These are phyloP conservation scores for Pterocles orientalis DNA, from an alignment of 2,113 vertebrate species.

Conservation along the genomic window DNA sequence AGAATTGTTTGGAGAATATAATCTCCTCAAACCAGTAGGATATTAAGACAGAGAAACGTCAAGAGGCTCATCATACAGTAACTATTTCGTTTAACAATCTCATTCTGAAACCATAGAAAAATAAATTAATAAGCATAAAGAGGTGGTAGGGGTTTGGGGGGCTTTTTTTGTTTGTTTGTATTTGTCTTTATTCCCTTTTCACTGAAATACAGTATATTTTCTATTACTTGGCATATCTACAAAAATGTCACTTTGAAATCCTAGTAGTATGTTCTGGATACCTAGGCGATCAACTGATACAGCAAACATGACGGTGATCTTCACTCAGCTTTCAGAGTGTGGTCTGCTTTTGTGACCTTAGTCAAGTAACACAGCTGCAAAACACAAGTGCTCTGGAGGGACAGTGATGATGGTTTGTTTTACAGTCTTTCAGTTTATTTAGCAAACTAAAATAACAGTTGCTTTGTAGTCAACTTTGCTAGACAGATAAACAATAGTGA, in stretches of 20 bases:
- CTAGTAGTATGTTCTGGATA: neutral
- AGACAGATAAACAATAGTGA: constrained; percentile 70
- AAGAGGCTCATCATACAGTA: neutral
- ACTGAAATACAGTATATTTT: neutral
- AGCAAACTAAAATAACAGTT: constrained; percentile 34
- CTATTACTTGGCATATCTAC: neutral
- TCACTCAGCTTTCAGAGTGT: neutral
- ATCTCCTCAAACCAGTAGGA: neutral
- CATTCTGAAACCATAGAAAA: neutral
- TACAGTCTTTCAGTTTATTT: constrained; percentile 45
- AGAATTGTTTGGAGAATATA: neutral
- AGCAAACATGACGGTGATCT: neutral
- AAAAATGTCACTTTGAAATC: neutral
- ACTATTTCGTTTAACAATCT: neutral
- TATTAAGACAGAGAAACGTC: neutral
- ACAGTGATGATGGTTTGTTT: neutral
- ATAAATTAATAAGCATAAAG: neutral
- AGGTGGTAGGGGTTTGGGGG: neutral
- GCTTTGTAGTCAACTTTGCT: constrained; percentile 49
- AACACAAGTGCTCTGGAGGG: neutral
- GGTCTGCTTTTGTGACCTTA: neutral
- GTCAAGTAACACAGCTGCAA: neutral
- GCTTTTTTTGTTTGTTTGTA: neutral
- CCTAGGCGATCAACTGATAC: neutral
- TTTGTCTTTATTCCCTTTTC: neutral